Evolutionary conservation across 2,797 vertebrate species (phyloP), one percentile per base, ranked within the genome.

Genomic region (Gambusia yucatana): DNA sequence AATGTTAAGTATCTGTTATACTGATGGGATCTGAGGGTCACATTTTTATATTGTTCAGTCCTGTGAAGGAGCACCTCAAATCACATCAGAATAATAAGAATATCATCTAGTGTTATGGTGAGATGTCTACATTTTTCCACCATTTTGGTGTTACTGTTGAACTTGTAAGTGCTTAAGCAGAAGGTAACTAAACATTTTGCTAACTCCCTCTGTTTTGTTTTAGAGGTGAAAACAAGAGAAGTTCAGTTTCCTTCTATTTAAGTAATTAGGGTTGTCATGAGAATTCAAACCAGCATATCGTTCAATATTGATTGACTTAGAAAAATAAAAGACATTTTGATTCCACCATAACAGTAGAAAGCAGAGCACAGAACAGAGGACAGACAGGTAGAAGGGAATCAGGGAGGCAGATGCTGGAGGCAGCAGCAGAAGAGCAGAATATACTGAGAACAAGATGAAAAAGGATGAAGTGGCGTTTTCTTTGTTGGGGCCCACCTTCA

Each of bases 401-500:
- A 78, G 79, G 82, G 87, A 87, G 78, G 88, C 84, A 89, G 84
- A 83, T 80, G 90, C 80, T 84, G 50, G 82, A 88, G 85, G 84
- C 46, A 87, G 83, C 48, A 50, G 50, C 75, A 81, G 81, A 79
- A 92, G 73, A 89, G 84, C 67, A 85, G 77, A 82, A 81, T 43
- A 88, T 69, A 86, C 83, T 83, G 75, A 79, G 76, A 83, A 77
- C 72, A 85, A 57, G 79, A 88, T 84, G 75, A 91, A 86, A 61
- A 89, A 81, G 72, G 78, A 86, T 72, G 84, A 84, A 89, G 81
- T 87, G 83, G 87, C 77, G 88, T 92, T 87, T 88, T 89, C 83
- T 93, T 90, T 89, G 84, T 81, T 85, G 87, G 84, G 85, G 91
- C 95, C 96, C 96, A 99, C 98, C 98, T 99, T 99, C 90, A 99